phyloP scores from a whole-genome alignment of 2,888 invertebrate species.

The Tenthredo scrophulariae region DNA sequence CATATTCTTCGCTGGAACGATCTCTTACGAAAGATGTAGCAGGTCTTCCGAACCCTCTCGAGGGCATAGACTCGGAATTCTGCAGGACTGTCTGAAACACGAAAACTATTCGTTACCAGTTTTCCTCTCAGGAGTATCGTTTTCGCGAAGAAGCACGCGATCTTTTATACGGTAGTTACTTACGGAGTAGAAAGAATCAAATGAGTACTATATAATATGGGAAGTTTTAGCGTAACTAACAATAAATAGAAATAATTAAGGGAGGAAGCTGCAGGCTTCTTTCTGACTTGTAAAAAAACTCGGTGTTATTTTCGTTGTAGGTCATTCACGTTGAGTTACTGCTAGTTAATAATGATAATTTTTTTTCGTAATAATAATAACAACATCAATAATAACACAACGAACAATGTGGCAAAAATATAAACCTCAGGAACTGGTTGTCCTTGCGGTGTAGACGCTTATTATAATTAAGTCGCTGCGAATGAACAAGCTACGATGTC shows the following conservation, averaged over 20 bases:
- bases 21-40: background rate
- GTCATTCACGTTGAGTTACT: conserved; percentile 3
- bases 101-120: background rate
- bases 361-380: background rate
- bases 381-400: background rate
- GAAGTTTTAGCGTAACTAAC: background rate
- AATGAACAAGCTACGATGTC: background rate
- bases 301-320: background rate
- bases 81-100: background rate
- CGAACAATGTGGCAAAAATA: conserved; percentile 33
- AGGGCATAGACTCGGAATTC: conserved; percentile 20
- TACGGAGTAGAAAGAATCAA: background rate
- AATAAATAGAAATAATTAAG: background rate
- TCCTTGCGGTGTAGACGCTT: conserved; percentile 43
- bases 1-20: background rate
- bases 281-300: background rate
- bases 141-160: background rate
- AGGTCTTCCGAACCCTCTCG: background rate
- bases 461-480: conserved; percentile 37
- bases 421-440: conserved; percentile 23
- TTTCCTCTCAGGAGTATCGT: background rate
- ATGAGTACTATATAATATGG: background rate
- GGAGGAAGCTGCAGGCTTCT: background rate
- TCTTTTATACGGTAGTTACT: background rate
- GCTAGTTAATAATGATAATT: background rate